Base-by-base conservation (phyloP, 2,113 vertebrate genomes). In the Erinaceus europaeus region DNA sequence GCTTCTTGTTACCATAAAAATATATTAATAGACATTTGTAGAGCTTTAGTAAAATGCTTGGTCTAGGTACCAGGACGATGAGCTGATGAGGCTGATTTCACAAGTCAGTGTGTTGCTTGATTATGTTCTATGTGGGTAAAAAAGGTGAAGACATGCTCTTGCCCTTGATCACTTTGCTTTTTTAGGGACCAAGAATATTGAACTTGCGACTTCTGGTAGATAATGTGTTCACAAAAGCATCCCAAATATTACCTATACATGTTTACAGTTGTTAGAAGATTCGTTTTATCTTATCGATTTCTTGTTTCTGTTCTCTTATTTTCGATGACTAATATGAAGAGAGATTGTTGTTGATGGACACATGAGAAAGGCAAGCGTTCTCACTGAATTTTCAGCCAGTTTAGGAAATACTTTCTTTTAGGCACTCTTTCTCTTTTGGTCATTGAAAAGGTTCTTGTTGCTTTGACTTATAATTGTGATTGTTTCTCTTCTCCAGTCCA, bases 401-500 rank as follows among this genome's bases (percentile, higher is more conserved):
- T 21, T 32, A 86, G 40, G n/a, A 21, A 55, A 29, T 73, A 32
- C 14, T 77, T 64, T 62, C 32, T 32, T 38, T 42, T 52, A 40
- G 68, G 3, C 40, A 69, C 91, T 90, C 80, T 90, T 86, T 92
- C 17, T 62, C 27, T 71, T 61, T 80, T 80, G 80, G 65, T 90
- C 67, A 88, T 85, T 59, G 62, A 65, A 48, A 20, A n/a, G 29
- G 36, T 74, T 74, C 74, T 55, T 75, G 36, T 83, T 87, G 75
- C 46, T 55, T 72, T 92, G 90, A 92, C 89, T 92, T 84, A 71
- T 77, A 61, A 15, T n/a, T n/a, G 57, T 62, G 50, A 72, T 46
- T 55, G 65, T 77, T 86, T 76, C 81, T 69, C 61, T 64, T 84
- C 85, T 87, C 27, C 64, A 72, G 87, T 62, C 55, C 40, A 57